Conservation (phyloP, 2,888 invertebrate genomes). For the Sinodicranocentrus sp. region DNA sequence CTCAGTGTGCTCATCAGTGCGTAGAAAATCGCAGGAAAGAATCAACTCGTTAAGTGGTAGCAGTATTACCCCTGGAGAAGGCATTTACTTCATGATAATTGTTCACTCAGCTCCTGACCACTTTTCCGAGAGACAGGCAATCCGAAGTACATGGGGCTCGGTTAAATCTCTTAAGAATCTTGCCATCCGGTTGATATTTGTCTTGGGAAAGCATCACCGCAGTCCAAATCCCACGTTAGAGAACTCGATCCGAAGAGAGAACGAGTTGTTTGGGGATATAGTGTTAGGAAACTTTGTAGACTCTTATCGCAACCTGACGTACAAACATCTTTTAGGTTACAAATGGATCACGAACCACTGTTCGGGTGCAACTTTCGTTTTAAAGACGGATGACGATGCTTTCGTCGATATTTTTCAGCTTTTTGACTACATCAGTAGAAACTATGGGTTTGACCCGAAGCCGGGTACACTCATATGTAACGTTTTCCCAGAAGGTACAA, state of each 20-base stretch:
- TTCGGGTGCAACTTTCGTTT: slow-evolving; percentile 74
- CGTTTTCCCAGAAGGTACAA: slow-evolving; percentile 76
- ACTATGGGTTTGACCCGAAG: slow-evolving; percentile 68
- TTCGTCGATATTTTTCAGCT: slow-evolving; percentile 77
- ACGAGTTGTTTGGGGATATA: slow-evolving; percentile 73
- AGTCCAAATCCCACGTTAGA: slow-evolving; percentile 55
- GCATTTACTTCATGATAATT: slow-evolving; percentile 76
- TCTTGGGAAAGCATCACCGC: slow-evolving; percentile 73
- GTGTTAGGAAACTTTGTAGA: slow-evolving; percentile 76
- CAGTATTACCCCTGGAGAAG: slow-evolving; percentile 47
- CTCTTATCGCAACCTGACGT: slow-evolving; percentile 77
- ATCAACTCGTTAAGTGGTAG: slow-evolving; percentile 7
- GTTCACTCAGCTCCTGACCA: slow-evolving; percentile 77
- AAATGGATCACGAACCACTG: slow-evolving; percentile 76
- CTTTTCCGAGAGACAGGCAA: slow-evolving; percentile 77
- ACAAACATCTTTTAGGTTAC: slow-evolving; percentile 77
- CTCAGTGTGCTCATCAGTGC: slow-evolving; percentile 67
- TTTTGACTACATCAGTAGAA: slow-evolving; percentile 74
- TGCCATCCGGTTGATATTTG: slow-evolving; percentile 76
- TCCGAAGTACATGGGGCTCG: slow-evolving; percentile 77
- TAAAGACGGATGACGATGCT: slow-evolving; percentile 77
- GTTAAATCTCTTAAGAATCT: slow-evolving; percentile 72
- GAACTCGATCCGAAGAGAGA: slow-evolving; percentile 75
- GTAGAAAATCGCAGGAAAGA: slow-evolving; percentile 21
- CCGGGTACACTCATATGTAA: slow-evolving; percentile 75